Evolutionary conservation across 2,113 vertebrate genomes (phyloP).

Genomic region (Galemys pyrenaicus): DNA sequence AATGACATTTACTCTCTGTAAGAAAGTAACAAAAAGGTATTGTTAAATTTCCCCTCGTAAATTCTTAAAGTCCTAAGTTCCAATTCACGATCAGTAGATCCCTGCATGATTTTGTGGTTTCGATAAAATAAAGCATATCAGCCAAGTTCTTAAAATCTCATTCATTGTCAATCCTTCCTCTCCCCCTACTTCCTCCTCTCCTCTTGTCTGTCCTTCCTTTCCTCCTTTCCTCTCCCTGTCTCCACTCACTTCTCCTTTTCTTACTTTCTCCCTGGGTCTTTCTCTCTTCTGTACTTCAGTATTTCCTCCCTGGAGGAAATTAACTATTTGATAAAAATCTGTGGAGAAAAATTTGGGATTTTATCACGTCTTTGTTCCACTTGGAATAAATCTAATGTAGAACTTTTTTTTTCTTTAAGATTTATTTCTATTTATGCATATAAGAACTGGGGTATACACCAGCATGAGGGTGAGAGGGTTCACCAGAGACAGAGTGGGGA

Average conservation of each 20-base stretch:
- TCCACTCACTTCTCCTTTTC: not conserved
- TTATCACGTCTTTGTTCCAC: not conserved
- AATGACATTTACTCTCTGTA: not conserved
- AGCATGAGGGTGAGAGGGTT: no score
- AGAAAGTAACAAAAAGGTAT: not conserved
- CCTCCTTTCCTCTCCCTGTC: no score
- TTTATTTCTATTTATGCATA: no score
- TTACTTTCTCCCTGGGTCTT: no score
- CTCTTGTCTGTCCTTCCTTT: rapidly evolving
- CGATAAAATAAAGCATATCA: not conserved
- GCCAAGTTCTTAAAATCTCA: not conserved
- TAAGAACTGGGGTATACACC: no score
- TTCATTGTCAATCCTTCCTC: not conserved
- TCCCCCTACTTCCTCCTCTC: rapidly evolving
- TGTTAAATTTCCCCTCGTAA: not conserved
- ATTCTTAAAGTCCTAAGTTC: not conserved
- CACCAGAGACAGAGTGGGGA: no score
- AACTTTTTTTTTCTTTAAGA: no score
- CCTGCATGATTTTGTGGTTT: not conserved
- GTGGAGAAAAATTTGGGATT: not conserved
- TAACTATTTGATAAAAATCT: not conserved
- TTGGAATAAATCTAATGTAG: not conserved
- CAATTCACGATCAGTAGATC: not conserved
- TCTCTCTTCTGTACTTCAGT: not conserved
- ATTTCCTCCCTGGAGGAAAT: no score